Evolutionary conservation across 2,113 vertebrate species (phyloP).

Genomic region (Electrona antarctica): DNA sequence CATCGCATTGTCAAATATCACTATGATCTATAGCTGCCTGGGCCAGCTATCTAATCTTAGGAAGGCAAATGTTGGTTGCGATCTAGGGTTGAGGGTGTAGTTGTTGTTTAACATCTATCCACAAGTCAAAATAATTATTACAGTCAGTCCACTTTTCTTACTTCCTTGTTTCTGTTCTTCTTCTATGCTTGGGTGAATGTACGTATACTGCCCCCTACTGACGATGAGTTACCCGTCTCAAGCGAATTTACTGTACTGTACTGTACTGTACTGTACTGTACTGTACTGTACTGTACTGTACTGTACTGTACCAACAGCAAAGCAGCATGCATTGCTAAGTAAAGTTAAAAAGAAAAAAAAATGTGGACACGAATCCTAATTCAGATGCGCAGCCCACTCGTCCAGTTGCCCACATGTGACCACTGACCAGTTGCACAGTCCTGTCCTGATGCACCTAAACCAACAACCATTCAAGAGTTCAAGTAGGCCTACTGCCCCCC

Average conservation of each 20-base stretch:
- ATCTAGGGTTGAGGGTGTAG: neutral
- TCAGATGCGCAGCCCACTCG: too few relatives aligned
- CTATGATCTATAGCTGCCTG: constrained; percentile 26
- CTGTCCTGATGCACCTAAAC: too few relatives aligned
- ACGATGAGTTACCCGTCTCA: constrained; percentile 5
- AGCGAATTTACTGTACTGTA: neutral
- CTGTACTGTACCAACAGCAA: too few relatives aligned
- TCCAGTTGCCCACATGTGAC: too few relatives aligned
- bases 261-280: too few relatives aligned
- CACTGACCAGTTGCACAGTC: too few relatives aligned
- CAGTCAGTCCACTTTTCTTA: neutral
- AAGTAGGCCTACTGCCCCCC: too few relatives aligned
- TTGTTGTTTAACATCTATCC: constrained; percentile 26
- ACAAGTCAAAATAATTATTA: neutral
- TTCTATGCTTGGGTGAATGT: constrained; percentile 1
- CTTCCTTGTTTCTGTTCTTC: constrained; percentile 57
- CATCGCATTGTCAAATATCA: constrained; percentile 76
- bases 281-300: too few relatives aligned
- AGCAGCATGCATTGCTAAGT: too few relatives aligned
- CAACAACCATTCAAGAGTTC: too few relatives aligned
- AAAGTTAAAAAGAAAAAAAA: too few relatives aligned
- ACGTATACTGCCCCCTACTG: neutral
- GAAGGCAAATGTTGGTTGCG: constrained; percentile 23
- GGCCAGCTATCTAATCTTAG: neutral
- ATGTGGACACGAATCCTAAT: too few relatives aligned